These are phyloP conservation scores for Epinotia demarniana DNA, from an alignment of 2,888 invertebrate species.

Conservation along the genomic window DNA sequence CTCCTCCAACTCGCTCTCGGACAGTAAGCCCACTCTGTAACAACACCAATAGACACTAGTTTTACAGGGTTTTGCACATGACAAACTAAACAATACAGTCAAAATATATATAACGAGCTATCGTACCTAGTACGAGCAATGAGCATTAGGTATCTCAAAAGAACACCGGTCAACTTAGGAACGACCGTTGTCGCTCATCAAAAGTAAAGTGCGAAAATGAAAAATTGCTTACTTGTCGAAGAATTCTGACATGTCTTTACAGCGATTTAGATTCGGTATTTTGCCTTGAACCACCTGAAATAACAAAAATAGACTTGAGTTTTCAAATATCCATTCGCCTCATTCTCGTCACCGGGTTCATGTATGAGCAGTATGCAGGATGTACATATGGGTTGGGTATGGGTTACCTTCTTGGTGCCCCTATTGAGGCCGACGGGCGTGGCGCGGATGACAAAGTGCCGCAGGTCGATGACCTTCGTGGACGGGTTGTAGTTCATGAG, in stretches of 20 bases:
- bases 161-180: too few species aligned
- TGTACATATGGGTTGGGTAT: not conserved
- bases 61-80: too few species aligned
- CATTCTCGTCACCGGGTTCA: too few species aligned
- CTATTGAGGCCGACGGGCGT: conserved; percentile 95
- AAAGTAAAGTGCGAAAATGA: not conserved
- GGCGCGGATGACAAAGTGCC: conserved; percentile 97
- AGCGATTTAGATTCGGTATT: conserved; percentile 94
- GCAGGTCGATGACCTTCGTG: conserved; percentile 94
- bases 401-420: conserved; percentile 91
- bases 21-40: conserved; percentile 87
- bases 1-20: conserved; percentile 97
- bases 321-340: too few species aligned
- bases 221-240: conserved; percentile 89
- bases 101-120: too few species aligned
- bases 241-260: conserved; percentile 94
- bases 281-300: conserved; percentile 91
- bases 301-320: not conserved
- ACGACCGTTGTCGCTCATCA: too few species aligned
- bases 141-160: too few species aligned
- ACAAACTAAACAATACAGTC: too few species aligned
- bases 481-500: conserved; percentile 95
- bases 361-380: not conserved
- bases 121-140: too few species aligned
- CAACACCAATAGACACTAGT: too few species aligned